Evolutionary conservation across 37 sponge, comb jelly and placozoan species (phyloP).

Genomic region (Aplysina aerophoba): DNA sequence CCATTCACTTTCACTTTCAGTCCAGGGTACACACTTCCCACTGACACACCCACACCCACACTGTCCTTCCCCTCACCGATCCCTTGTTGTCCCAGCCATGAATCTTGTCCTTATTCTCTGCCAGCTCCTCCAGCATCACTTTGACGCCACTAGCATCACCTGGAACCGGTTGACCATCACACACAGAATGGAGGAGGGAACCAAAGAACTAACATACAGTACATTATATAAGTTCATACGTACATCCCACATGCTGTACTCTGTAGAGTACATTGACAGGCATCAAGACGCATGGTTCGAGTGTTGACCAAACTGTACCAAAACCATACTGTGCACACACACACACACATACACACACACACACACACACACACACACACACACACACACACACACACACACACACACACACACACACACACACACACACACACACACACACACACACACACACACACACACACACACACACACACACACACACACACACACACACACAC

Average conservation of each 20-base stretch:
- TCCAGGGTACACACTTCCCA: too few species aligned
- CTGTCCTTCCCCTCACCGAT: slow-evolving; percentile 38
- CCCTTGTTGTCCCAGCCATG: slow-evolving; percentile 65
- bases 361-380: slow-evolving; percentile 26
- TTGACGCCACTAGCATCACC: slow-evolving; percentile 45
- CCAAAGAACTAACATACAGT: neutral
- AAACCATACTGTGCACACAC: neutral
- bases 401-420: slow-evolving; percentile 16
- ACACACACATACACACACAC: slow-evolving; percentile 12
- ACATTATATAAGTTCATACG: neutral
- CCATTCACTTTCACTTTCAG: too few species aligned
- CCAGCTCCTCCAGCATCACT: slow-evolving; percentile 41
- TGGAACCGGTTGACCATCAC: neutral
- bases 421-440: slow-evolving; percentile 8
- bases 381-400: slow-evolving; percentile 26
- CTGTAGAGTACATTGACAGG: too few species aligned
- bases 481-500: too few species aligned
- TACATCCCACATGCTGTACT: too few species aligned
- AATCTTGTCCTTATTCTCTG: slow-evolving; percentile 24
- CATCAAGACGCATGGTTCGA: too few species aligned
- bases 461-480: neutral
- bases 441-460: slow-evolving; percentile 42
- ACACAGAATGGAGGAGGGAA: neutral
- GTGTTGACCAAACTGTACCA: neutral
- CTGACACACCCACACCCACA: too few species aligned